phyloP scores from a whole-genome alignment of 2,888 invertebrate genomes.

The Hirtodrosophila cameraria region DNA sequence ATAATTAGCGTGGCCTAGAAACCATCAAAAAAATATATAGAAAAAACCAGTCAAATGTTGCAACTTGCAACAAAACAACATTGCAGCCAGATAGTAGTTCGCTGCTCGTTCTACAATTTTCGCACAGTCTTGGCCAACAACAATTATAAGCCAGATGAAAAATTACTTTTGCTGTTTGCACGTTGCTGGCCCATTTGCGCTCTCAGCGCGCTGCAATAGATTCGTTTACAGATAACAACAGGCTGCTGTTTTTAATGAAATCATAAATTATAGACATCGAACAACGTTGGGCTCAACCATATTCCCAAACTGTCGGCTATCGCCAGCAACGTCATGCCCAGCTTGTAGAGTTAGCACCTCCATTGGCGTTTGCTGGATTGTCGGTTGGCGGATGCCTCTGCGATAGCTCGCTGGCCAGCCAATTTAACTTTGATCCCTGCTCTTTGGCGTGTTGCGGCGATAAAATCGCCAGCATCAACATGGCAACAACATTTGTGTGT shows the following conservation, averaged over 20 bases:
- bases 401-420: slow-evolving; percentile 67
- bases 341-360: slow-evolving; percentile 79
- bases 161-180: slow-evolving; percentile 80
- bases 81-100: slow-evolving; percentile 44
- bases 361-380: slow-evolving; percentile 38
- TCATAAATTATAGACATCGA: slow-evolving; percentile 82
- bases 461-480: slow-evolving; percentile 60
- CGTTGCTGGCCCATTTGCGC: slow-evolving; percentile 72
- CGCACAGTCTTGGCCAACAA: slow-evolving; percentile 56
- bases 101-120: slow-evolving; percentile 43
- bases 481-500: slow-evolving; percentile 19
- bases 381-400: slow-evolving; percentile 17
- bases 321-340: slow-evolving; percentile 65
- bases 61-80: no score
- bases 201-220: slow-evolving; percentile 67
- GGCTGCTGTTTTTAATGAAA: slow-evolving; percentile 83
- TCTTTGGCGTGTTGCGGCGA: slow-evolving; percentile 75
- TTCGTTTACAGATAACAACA: slow-evolving; percentile 81
- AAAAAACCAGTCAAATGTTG: slow-evolving; percentile 52
- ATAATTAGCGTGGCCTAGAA: slow-evolving; percentile 80
- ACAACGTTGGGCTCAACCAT: slow-evolving; percentile 18
- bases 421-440: slow-evolving; percentile 77
- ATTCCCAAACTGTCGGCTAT: slow-evolving; percentile 45
- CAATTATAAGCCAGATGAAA: slow-evolving; percentile 76
- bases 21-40: slow-evolving; percentile 61